Evolutionary conservation across 1,140 invertebrate genomes (phyloP).

Genomic region (Trachymyrmex cornetzi): DNA sequence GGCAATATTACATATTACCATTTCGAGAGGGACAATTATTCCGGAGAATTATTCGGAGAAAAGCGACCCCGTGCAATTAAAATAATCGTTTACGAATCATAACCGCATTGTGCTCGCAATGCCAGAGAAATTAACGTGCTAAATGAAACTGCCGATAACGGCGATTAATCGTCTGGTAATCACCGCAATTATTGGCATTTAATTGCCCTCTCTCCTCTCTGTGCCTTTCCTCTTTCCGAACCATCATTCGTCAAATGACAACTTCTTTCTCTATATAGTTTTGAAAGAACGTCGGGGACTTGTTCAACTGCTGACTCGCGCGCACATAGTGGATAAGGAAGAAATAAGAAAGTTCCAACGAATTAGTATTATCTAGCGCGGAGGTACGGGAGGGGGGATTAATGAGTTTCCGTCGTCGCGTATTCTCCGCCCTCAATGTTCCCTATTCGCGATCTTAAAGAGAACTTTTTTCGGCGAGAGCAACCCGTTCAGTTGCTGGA

Average conservation of each 20-base stretch:
- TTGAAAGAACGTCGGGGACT: constrained; percentile 24
- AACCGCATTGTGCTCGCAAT: neutral
- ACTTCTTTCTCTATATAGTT: constrained; percentile 2
- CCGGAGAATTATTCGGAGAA: constrained; percentile 24
- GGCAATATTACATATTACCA: constrained; percentile 19
- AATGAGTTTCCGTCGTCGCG: constrained; percentile 56
- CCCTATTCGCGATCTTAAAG: neutral
- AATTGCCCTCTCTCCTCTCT: constrained; percentile 35
- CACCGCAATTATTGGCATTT: constrained; percentile 64
- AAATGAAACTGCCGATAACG: constrained; percentile 59
- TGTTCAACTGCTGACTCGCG: constrained; percentile 43
- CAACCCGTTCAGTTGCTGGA: constrained; percentile 20
- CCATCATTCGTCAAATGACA: constrained; percentile 12
- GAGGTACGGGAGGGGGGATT: constrained; percentile 68
- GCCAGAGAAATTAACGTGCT: constrained; percentile 60
- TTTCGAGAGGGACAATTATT: constrained; percentile 57
- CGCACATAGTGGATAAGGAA: constrained; percentile 57
- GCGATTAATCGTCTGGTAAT: constrained; percentile 62
- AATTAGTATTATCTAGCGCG: constrained; percentile 72
- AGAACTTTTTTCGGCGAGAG: constrained; percentile 27
- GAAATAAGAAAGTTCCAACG: constrained; percentile 61
- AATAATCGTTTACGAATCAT: constrained; percentile 63
- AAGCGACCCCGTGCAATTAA: constrained; percentile 57
- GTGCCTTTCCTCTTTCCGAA: neutral
- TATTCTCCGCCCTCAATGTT: neutral